phyloP scores from a whole-genome alignment of 2,797 vertebrate species.

The Labroides dimidiatus region DNA sequence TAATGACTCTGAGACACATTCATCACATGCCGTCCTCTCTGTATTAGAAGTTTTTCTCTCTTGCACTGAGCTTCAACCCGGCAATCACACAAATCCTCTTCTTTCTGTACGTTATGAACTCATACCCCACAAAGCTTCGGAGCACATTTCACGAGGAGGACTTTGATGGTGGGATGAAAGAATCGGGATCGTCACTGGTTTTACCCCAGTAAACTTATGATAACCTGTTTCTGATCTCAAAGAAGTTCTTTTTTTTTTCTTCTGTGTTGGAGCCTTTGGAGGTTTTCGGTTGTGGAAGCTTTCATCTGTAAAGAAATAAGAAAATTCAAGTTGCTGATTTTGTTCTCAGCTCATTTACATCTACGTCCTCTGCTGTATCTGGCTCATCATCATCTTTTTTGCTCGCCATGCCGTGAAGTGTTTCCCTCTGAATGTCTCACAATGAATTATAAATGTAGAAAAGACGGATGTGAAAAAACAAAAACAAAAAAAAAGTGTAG shows the following conservation, averaged over 20 bases:
- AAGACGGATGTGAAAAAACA: too few relatives aligned
- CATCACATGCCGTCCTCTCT: not conserved
- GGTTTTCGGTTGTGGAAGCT: not conserved
- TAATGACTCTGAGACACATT: conserved; percentile 5
- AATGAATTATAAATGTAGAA: too few relatives aligned
- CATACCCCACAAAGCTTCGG: not conserved
- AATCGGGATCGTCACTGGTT: not conserved
- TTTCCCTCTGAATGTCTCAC: too few relatives aligned
- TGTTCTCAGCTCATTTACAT: not conserved
- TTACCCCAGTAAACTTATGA: too few relatives aligned
- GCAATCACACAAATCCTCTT: conserved; percentile 25
- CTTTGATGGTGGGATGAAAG: not conserved
- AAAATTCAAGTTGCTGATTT: not conserved
- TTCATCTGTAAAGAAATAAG: not conserved
- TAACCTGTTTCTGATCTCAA: not conserved
- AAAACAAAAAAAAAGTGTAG: too few relatives aligned
- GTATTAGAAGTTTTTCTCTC: conserved; percentile 1
- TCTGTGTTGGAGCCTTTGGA: not conserved
- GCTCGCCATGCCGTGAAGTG: not conserved
- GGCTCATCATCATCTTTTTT: too few relatives aligned
- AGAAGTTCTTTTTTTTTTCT: not conserved
- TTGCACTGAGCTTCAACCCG: conserved; percentile 13
- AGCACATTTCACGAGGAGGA: not conserved
- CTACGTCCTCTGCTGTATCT: not conserved
- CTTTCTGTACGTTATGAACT: conserved; percentile 9